Conservation (phyloP, 2,113 vertebrate species). For the Thamnophis sirtalis region DNA sequence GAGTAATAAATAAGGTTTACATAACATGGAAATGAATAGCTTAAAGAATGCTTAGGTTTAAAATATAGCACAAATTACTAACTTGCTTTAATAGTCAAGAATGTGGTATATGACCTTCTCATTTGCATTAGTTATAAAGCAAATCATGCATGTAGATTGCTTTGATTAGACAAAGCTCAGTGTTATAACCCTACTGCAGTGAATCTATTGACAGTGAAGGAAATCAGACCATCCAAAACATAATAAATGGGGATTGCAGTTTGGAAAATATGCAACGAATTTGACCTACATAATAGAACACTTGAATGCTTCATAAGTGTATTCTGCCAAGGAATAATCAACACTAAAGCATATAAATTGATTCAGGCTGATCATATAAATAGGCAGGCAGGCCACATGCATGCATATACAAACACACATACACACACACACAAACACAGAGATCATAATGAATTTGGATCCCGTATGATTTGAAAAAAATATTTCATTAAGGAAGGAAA, state of each 20-base stretch:
- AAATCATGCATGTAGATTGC: background rate
- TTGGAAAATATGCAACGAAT: background rate
- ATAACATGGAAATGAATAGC: slow-evolving; percentile 39
- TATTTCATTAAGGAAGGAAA: background rate
- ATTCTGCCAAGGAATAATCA: slow-evolving; percentile 1
- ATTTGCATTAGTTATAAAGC: slow-evolving; percentile 15
- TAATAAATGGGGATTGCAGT: background rate
- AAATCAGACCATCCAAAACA: slow-evolving; percentile 4
- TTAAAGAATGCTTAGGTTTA: slow-evolving; percentile 28
- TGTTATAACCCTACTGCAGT: background rate
- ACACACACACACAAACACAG: background rate
- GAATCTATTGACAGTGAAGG: slow-evolving; percentile 24
- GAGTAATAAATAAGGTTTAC: slow-evolving; percentile 43
- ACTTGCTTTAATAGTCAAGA: background rate
- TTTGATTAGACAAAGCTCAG: background rate
- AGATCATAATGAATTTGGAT: background rate
- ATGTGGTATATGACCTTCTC: background rate
- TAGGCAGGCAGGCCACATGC: background rate
- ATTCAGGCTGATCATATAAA: background rate
- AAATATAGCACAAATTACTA: background rate
- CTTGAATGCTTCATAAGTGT: background rate
- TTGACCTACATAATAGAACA: background rate
- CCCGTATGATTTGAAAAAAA: background rate
- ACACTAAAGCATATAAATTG: background rate
- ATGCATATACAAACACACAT: background rate